These are phyloP conservation scores for Alectura lathami DNA, from an alignment of 2,113 vertebrate genomes.

Conservation along the genomic window DNA sequence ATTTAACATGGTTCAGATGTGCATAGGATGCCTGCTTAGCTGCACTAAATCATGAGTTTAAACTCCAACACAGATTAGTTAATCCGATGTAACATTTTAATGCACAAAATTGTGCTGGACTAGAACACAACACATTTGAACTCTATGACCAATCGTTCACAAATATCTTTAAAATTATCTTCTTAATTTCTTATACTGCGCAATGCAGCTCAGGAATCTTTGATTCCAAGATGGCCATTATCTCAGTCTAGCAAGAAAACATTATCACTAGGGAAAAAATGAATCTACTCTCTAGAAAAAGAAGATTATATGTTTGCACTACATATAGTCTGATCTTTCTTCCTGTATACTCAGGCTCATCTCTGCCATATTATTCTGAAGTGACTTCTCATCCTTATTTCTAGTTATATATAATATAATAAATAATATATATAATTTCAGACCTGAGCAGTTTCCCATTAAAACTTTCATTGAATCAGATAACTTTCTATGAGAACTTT, in stretches of 20 bases:
- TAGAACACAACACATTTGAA: neutral
- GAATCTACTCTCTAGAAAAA: rapidly evolving
- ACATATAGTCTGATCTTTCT: neutral
- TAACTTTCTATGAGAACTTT: neutral
- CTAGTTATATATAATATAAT: neutral
- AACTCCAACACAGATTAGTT: neutral
- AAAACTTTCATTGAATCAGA: neutral
- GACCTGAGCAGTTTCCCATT: neutral
- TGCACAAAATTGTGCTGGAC: neutral
- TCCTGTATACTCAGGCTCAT: neutral
- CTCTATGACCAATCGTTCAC: neutral
- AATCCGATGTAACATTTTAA: neutral
- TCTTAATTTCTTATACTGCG: neutral
- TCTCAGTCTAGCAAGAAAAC: neutral
- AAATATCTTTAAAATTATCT: neutral
- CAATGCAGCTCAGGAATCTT: neutral
- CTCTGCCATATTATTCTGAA: neutral
- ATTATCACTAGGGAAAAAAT: neutral
- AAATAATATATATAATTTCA: neutral
- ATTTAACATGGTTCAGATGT: neutral
- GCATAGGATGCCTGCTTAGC: neutral
- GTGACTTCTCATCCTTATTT: neutral
- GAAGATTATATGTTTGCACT: neutral
- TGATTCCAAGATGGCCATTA: neutral
- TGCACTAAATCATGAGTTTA: neutral